These are phyloP conservation scores for Scaptomyza montana DNA, from an alignment of 1,140 invertebrate genomes.

Conservation along the genomic window DNA sequence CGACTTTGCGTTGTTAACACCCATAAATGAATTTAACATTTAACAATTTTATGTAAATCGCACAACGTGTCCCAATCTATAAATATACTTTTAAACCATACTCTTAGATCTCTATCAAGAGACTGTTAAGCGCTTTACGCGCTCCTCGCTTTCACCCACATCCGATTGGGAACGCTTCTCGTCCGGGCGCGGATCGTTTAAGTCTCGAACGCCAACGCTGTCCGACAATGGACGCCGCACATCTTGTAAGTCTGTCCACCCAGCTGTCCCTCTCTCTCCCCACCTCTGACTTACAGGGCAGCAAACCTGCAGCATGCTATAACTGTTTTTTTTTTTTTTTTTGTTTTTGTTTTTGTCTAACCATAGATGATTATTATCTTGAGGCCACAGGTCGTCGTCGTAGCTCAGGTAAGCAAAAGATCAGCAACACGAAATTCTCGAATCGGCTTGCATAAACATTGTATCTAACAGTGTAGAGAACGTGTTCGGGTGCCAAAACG, in stretches of 20 bases:
- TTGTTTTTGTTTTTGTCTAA: slow-evolving; percentile 47
- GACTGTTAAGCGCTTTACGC: slow-evolving; percentile 82
- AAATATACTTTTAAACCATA: slow-evolving; percentile 10
- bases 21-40: slow-evolving; percentile 46
- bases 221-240: slow-evolving; percentile 70
- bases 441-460: background rate
- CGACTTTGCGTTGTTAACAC: slow-evolving; percentile 46
- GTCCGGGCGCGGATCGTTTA: slow-evolving; percentile 70
- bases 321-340: slow-evolving; percentile 57
- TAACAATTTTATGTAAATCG: slow-evolving; percentile 45
- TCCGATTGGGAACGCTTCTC: slow-evolving; percentile 81
- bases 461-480: slow-evolving; percentile 10
- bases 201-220: slow-evolving; percentile 59
- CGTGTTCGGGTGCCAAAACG: slow-evolving; percentile 21
- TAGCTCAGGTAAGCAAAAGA: slow-evolving; percentile 81
- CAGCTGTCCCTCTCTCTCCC: background rate
- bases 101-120: slow-evolving; percentile 80
- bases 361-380: slow-evolving; percentile 81
- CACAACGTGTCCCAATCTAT: slow-evolving; percentile 35
- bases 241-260: slow-evolving; percentile 73
- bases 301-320: slow-evolving; percentile 36
- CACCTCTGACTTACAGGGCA: background rate
- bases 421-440: slow-evolving; percentile 15
- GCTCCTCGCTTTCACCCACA: slow-evolving; percentile 81
- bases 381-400: slow-evolving; percentile 83